Percentiles rank a stretch among this genome's conserved stretches.
phyloP scores from a whole-genome alignment of 2,888 invertebrate genomes.

The Apamea monoglypha region DNA sequence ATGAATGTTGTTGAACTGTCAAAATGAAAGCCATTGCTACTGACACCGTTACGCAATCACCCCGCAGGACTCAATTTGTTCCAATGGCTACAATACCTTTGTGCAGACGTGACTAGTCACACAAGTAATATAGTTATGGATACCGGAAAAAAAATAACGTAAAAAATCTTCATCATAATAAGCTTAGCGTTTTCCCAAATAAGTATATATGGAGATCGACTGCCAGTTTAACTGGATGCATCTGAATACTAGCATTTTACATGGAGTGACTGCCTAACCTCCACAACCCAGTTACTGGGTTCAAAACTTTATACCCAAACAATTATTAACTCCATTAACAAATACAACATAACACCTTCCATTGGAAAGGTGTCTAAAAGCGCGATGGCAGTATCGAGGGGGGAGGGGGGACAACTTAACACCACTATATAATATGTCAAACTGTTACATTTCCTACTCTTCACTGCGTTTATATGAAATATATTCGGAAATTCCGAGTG shows the following conservation, averaged over 20 bases:
- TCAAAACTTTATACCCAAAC: not conserved
- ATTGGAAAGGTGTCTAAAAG: conserved; percentile 71
- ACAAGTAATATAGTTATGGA: not conserved
- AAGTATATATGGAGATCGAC: not conserved
- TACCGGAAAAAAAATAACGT: not conserved
- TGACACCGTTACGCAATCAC: no score
- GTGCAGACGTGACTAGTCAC: not conserved
- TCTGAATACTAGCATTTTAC: not conserved
- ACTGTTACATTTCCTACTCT: conserved; percentile 64
- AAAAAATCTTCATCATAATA: no score
- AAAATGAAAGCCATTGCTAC: no score
- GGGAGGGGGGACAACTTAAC: conserved; percentile 58
- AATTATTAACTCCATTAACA: not conserved
- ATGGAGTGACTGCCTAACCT: not conserved
- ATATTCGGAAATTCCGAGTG: conserved; percentile 45
- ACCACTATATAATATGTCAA: conserved; percentile 67
- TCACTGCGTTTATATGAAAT: conserved; percentile 56
- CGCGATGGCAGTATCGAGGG: conserved; percentile 68
- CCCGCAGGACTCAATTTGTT: no score
- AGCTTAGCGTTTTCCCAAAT: no score
- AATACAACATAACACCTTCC: conserved; percentile 68
- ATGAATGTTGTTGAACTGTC: no score
- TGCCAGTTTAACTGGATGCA: no score
- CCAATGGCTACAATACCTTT: no score
- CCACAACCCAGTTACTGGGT: not conserved